Evolutionary conservation across 2,888 invertebrate genomes (phyloP), one percentile per base, ranked within the genome.

Genomic region (Deroplatys truncata): DNA sequence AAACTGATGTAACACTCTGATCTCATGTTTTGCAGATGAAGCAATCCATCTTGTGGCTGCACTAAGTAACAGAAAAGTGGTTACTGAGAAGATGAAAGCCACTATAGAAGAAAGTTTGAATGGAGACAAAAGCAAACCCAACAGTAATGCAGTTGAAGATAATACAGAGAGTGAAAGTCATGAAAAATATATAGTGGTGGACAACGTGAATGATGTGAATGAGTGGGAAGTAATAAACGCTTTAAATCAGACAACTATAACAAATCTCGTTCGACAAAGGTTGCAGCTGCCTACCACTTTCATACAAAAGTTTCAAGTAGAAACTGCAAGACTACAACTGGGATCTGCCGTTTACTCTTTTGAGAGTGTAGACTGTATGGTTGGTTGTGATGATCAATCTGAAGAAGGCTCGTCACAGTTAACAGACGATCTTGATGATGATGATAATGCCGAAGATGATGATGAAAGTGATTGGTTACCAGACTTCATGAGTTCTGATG

Each of bases 261-360:
- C 28, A 25, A 82, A 85, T 9, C 49, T 89, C 16, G 84, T 89
- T 20, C 15, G 49, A 28, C 49, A 84, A 49, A 28, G 56, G 15
- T 56, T 91, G 28, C 56, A 90, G 13, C 90, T 91, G 9, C 91
- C 91, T 10, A 85, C 88, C 10, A 49, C 89, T 15, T 90, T 91
- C n/a, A 82, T 86, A 56, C 88, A 89, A 16, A 90, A 88, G 43
- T 91, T 91, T 90, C 88, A 90, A 16, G 89, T 91, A 83, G 91
- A 91, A 88, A 90, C 90, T 29, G 89, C 90, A 10, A 90, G 91
- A 43, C 87, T 91, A 56, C 91, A 91, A 56, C 56, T 90, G 16
- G 91, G 90, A 49, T 88, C 89, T 25, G 43, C 87, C 8, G 10
- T 86, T 16, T 86, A 89, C 28, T 82, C 84, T 15, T 87, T 89